Base-by-base conservation (phyloP, 2,888 invertebrate species). In the Vanessa cardui region DNA sequence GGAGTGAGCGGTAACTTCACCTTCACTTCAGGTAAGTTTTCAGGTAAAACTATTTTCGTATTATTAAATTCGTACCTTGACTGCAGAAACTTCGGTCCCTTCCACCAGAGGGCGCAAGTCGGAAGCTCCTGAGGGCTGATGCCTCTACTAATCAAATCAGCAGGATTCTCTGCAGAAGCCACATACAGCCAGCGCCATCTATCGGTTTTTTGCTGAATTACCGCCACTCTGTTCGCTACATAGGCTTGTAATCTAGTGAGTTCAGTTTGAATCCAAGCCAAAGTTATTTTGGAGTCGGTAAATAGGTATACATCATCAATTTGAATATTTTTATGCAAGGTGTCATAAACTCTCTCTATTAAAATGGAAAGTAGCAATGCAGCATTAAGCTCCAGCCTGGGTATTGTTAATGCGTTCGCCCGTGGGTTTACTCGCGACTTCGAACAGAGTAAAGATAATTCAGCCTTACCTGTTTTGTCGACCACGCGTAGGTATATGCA, bases 401-500 rank as follows among this genome's bases (percentile, higher is more conserved):
- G 72, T 9, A 70, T 62, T 0, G 69, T 64, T 8, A 72, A 33
- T 12, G 56, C 16, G 1, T 64, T 46, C 0, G 33, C 12, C 1
- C 56, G 16, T 6, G 73, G 73, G 45, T 73, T 73, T 1, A 74
- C 61, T 20, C 72, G n/a, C 8, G 72, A 74, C 58, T 73, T 73
- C 4, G 72, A 72, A 50, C 74, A 70, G 33, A 75, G 62, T 67
- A 58, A 60, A 66, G 68, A 6, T 68, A 73, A 6, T n/a, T n/a
- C n/a, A n/a, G n/a, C n/a, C n/a, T n/a, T n/a, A n/a, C n/a, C n/a
- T n/a, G n/a, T n/a, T n/a, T n/a, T n/a, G n/a, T n/a, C n/a, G n/a
- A n/a, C n/a, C n/a, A n/a, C n/a, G n/a, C n/a, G n/a, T n/a, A n/a
- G 72, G 7, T 47, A 47, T 3, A 47, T n/a, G 16, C 47, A 47